Evolutionary conservation across 2,888 invertebrate species (phyloP).

Genomic region (Pyrrhosoma nymphula): DNA sequence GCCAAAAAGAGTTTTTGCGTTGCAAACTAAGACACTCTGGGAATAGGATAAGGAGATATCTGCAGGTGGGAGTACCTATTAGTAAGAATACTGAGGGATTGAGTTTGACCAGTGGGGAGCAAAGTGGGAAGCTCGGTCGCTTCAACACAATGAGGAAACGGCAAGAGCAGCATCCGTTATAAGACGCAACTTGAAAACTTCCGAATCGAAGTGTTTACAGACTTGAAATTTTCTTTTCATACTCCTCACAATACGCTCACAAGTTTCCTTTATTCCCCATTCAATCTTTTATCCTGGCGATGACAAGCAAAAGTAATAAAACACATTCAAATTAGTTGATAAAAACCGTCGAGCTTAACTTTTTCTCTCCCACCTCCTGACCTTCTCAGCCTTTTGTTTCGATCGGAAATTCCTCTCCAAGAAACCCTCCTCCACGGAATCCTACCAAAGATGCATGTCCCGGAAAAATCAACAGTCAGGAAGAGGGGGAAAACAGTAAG

Average conservation of each 20-base stretch:
- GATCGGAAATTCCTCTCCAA: background rate
- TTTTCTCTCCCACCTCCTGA: background rate
- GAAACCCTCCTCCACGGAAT: background rate
- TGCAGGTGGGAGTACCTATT: no score
- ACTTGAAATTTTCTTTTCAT: background rate
- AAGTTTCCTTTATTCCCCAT: background rate
- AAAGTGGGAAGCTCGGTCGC: background rate
- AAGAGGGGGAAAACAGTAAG: background rate
- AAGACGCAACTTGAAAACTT: background rate
- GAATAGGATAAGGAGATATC: no score
- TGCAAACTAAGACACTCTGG: no score
- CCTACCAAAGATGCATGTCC: background rate
- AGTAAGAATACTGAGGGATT: no score
- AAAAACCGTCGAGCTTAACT: background rate
- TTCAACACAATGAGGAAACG: background rate
- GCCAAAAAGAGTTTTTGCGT: no score
- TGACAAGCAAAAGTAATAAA: background rate
- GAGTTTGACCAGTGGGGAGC: background rate
- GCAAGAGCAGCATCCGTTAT: background rate
- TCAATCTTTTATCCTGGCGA: background rate
- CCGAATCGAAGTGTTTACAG: background rate
- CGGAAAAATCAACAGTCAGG: background rate
- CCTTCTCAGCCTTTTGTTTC: background rate
- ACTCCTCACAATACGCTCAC: background rate
- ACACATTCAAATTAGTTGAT: background rate